Conservation (phyloP, 2,888 invertebrate genomes). For the Bembecia ichneumoniformis region DNA sequence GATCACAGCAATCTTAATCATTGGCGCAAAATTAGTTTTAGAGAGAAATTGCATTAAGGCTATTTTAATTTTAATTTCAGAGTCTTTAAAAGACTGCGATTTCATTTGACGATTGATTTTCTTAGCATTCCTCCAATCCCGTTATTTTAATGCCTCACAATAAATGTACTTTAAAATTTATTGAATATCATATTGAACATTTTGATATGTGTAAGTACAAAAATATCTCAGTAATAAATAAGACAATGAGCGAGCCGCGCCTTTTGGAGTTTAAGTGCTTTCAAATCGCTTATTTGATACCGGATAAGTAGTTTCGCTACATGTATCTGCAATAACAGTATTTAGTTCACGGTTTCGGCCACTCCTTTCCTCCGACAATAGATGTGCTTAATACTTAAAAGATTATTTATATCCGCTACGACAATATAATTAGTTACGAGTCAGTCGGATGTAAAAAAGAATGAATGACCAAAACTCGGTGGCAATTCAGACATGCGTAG, state of each 20-base stretch:
- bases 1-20: too few species aligned
- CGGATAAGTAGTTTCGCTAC: neutral
- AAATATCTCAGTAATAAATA: neutral
- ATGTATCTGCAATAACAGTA: neutral
- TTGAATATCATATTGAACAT: too few species aligned
- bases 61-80: too few species aligned
- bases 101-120: too few species aligned
- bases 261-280: neutral
- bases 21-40: too few species aligned
- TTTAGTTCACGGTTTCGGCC: constrained; percentile 8
- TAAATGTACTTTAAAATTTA: too few species aligned
- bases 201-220: too few species aligned
- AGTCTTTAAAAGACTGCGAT: too few species aligned
- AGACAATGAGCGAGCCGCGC: neutral
- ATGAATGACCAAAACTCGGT: neutral
- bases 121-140: too few species aligned
- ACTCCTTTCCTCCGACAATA: constrained; percentile 17
- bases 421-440: constrained; percentile 11
- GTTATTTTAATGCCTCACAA: too few species aligned
- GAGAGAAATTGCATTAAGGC: too few species aligned
- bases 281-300: neutral
- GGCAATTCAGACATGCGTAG: constrained; percentile 6
- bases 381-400: constrained; percentile 4
- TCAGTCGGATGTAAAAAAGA: constrained; percentile 9
- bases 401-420: constrained; percentile 15